Evolutionary conservation across 2,888 invertebrate genomes (phyloP).

Genomic region (Troglohyphantes excavatus): DNA sequence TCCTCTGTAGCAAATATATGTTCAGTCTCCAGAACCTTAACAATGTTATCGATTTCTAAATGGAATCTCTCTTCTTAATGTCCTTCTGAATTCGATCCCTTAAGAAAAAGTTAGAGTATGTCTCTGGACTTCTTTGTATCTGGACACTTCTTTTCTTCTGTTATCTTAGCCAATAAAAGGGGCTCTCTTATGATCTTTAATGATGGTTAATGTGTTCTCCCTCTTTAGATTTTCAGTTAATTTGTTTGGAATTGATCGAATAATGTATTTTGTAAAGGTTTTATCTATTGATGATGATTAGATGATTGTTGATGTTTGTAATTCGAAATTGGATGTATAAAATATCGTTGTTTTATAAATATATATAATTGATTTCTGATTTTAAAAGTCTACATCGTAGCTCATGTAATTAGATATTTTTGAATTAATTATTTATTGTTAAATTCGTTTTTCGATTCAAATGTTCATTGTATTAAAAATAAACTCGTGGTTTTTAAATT

Average conservation of each 20-base stretch:
- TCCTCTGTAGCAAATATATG: background rate
- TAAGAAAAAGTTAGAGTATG: conserved; percentile 13
- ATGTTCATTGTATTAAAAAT: too few species aligned
- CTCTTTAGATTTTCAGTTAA: background rate
- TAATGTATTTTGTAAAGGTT: too few species aligned
- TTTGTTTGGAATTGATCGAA: background rate
- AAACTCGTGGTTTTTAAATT: too few species aligned
- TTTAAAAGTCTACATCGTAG: too few species aligned
- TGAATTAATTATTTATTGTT: too few species aligned
- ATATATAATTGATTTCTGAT: too few species aligned
- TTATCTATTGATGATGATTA: too few species aligned
- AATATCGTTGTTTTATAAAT: too few species aligned
- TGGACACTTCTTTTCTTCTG: background rate
- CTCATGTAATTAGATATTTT: too few species aligned
- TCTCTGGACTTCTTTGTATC: conserved; percentile 30
- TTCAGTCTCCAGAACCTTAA: background rate
- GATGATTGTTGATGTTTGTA: too few species aligned
- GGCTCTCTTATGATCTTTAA: background rate
- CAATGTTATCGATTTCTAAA: conserved; percentile 31
- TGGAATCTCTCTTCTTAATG: conserved; percentile 43
- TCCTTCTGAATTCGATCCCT: conserved; percentile 23
- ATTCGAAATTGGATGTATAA: too few species aligned
- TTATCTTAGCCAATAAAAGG: background rate
- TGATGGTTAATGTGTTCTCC: conserved; percentile 3
- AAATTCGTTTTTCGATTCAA: too few species aligned